phyloP scores from a whole-genome alignment of 2,113 vertebrate genomes.

The Notarius quadriscutis region DNA sequence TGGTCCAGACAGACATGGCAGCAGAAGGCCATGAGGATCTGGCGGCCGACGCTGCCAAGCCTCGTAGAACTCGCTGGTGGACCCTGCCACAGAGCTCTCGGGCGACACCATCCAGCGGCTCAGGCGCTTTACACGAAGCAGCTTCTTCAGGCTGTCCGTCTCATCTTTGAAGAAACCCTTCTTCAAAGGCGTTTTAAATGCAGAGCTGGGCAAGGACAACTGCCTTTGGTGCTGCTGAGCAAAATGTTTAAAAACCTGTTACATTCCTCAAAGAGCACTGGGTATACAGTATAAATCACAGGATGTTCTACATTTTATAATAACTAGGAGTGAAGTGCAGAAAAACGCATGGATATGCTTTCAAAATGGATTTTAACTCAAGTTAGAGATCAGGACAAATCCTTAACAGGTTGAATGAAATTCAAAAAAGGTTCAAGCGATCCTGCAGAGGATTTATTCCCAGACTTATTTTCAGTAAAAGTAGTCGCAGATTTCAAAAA shows the following conservation, averaged over 20 bases:
- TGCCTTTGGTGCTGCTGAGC: conserved; percentile 82
- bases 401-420: background rate
- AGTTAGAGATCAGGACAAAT: background rate
- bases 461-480: no score
- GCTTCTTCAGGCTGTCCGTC: conserved; percentile 86
- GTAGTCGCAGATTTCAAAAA: no score
- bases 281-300: background rate
- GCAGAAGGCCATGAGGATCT: conserved; percentile 80
- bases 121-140: conserved; percentile 82
- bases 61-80: conserved; percentile 79
- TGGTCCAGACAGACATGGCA: conserved; percentile 79
- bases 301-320: background rate
- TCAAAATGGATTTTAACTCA: background rate
- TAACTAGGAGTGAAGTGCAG: background rate
- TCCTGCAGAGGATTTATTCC: no score
- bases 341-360: background rate
- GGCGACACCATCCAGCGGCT: conserved; percentile 82
- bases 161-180: conserved; percentile 89
- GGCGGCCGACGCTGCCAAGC: conserved; percentile 78
- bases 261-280: background rate
- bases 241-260: background rate
- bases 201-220: conserved; percentile 80
- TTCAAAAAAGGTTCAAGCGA: no score
- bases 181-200: conserved; percentile 77
- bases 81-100: conserved; percentile 58